Conservation (phyloP, 2,888 invertebrate genomes). For the Limenitis camilla region DNA sequence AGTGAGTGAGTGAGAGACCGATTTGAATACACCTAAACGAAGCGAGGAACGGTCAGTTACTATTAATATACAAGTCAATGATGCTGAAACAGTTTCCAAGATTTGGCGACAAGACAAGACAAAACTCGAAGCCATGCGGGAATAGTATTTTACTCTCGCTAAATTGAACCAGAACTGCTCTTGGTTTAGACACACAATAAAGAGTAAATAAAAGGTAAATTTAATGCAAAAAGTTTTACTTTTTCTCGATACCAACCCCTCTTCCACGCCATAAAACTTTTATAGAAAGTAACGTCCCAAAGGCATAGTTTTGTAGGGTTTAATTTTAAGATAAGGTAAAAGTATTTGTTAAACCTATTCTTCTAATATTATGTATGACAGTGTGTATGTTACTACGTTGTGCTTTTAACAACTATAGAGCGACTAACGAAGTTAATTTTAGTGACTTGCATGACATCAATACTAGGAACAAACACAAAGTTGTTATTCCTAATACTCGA, state of each 20-base stretch:
- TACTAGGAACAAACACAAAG: no score
- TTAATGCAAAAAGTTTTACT: constrained; percentile 55
- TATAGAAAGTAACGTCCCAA: constrained; percentile 58
- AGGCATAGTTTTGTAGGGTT: constrained; percentile 54
- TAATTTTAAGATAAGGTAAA: constrained; percentile 13
- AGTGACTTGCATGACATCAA: no score
- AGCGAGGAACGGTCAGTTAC: not conserved
- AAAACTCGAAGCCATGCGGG: constrained; percentile 7
- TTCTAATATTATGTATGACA: no score
- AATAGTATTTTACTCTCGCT: constrained; percentile 21
- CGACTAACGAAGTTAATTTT: no score
- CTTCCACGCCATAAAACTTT: constrained; percentile 69
- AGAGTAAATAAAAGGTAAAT: constrained; percentile 39
- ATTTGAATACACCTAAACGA: not conserved
- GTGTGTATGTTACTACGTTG: no score
- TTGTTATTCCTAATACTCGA: no score
- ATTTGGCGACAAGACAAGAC: not conserved
- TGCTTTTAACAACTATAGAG: no score
- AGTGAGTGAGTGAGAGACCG: not conserved
- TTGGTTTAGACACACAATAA: constrained; percentile 35
- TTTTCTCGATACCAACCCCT: constrained; percentile 62
- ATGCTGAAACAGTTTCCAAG: not conserved
- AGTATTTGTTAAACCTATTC: not conserved
- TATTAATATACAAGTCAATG: no score
- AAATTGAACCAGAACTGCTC: constrained; percentile 28